Evolutionary conservation across 2,113 vertebrate genomes (phyloP), one percentile per base, ranked within the genome.

Genomic region (Melanostigma gelatinosum): DNA sequence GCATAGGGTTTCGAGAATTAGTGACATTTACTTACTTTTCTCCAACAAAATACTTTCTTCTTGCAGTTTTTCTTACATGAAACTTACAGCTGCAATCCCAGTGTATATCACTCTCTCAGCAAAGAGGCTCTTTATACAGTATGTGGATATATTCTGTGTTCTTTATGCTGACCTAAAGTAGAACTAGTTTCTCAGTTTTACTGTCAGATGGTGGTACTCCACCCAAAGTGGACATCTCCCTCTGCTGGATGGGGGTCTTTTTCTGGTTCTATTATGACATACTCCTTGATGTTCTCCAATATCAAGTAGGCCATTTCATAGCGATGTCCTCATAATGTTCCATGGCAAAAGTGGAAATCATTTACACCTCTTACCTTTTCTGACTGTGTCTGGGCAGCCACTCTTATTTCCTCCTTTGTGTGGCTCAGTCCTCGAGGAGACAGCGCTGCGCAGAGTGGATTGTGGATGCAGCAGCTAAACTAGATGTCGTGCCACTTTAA

Each of bases 161-260:
- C 9, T 27, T 40, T 74, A 24, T 57, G 57, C 8, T 72, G 64
- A 44, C 38, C 50, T 16, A 9, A 40, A 70, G 66, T 76, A 52
- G n/a, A 84, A 55, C 52, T 58, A 63, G 38, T 52, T 9, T 71
- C 38, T 60, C 16, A 36, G 16, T 64, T 61, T 73, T 46, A 72
- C n/a, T 48, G 24, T 58, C 11, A 54, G 29, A 34, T 50, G 8
- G 48, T 29, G 34, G 34, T 34, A 27, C 36, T 64, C 32, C 11
- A 68, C 32, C 40, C 15, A 83, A 57, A 86, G 82, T 79, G 20
- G 20, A 79, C 48, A 87, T 74, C 79, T 81, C 85, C 90, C 89
- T 90, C 88, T 94, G 86, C 90, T 92, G 88, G 88, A 74, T 32
- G 68, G 80, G 79, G 60, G 58, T 77, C 54, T 79, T 88, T 73